Base-by-base conservation (phyloP, 2,888 invertebrate species). In the Drosophila atripex region DNA sequence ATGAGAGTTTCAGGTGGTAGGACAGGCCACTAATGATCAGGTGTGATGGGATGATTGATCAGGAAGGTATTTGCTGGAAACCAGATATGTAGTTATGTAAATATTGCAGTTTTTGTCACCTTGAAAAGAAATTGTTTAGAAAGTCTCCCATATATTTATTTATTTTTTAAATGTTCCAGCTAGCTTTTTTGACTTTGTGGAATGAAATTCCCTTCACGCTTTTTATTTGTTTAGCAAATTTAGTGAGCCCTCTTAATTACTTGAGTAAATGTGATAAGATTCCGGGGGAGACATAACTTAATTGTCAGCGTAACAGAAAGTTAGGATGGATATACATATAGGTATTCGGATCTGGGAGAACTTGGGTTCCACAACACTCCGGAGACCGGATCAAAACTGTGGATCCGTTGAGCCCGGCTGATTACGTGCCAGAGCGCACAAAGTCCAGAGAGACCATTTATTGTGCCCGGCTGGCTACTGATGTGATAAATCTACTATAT, bases 391-490 rank as follows among this genome's bases (percentile, higher is more conserved):
- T 45, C 51, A 28, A 52, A 45, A 73, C 35, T 54, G 53, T 53
- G 69, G 68, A 69, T 69, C 21, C 71, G 21, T 30, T 28, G 45
- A 16, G 50, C 58, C 59, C 60, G 32, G 43, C 38, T 71, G 64
- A 63, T 59, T 77, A 83, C 77, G 80, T 77, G 79, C 78, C 65
- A 71, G 64, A 59, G 52, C 25, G 52, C 68, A 71, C 78, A 80
- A 69, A 84, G 80, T 84, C 76, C 78, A 66, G 55, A 54, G 41
- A 45, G 69, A 51, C 52, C 56, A 59, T 71, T 71, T 54, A 45
- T 54, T 63, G 61, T 64, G 60, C 73, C 61, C 53, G 50, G 52
- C 65, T 73, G 74, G 30, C 66, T 61, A 57, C 53, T 73, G 61
- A 64, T 69, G 75, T 79, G 63, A 78, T 73, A 75, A 69, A 77